A percentile compares a stretch with the other conserved stretches of the same genome.
Conservation (phyloP, 92 coral and sea anemone species). For the Epizoanthus scotinus region DNA sequence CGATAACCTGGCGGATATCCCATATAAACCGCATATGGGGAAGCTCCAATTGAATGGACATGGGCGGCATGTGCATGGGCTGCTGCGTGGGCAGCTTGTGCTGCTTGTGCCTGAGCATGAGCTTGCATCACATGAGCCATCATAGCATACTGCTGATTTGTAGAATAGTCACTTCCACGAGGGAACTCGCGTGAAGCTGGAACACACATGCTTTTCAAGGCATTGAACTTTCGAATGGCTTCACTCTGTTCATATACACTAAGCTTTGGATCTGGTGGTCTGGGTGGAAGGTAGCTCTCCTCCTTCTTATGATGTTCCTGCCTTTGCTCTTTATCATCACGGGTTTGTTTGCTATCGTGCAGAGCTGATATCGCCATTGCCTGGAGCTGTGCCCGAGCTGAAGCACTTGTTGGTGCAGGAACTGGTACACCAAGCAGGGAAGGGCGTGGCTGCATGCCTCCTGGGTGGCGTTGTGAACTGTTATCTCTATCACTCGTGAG, state of each 20-base stretch:
- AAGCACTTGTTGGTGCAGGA: constrained; percentile 41
- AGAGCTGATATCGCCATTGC: constrained; percentile 72
- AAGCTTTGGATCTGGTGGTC: constrained; percentile 88
- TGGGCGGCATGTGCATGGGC: constrained; percentile 51
- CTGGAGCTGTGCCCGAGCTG: constrained; percentile 85
- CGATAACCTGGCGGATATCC: constrained; percentile 49
- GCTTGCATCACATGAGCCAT: constrained; percentile 53
- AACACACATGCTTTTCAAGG: constrained; percentile 58
- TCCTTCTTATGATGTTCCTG: constrained; percentile 47
- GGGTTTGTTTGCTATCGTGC: constrained; percentile 51
- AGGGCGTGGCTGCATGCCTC: constrained; percentile 22
- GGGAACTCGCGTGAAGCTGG: constrained; percentile 70
- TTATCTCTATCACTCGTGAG: constrained; percentile 65
- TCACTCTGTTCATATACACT: constrained; percentile 78
- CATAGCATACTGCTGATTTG: constrained; percentile 54
- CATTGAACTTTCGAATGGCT: constrained; percentile 81
- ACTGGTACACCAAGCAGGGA: constrained; percentile 28
- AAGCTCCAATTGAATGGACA: constrained; percentile 36
- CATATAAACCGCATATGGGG: constrained; percentile 51
- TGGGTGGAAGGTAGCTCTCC: constrained; percentile 59
- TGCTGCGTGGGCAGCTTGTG: constrained; percentile 42
- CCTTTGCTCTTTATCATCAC: constrained; percentile 54
- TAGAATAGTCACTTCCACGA: constrained; percentile 57
- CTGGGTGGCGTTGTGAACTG: constrained; percentile 36
- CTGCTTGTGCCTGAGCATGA: constrained; percentile 57